Conservation (phyloP, 2,113 vertebrate genomes). For the Forbesichthys papilliferus region DNA sequence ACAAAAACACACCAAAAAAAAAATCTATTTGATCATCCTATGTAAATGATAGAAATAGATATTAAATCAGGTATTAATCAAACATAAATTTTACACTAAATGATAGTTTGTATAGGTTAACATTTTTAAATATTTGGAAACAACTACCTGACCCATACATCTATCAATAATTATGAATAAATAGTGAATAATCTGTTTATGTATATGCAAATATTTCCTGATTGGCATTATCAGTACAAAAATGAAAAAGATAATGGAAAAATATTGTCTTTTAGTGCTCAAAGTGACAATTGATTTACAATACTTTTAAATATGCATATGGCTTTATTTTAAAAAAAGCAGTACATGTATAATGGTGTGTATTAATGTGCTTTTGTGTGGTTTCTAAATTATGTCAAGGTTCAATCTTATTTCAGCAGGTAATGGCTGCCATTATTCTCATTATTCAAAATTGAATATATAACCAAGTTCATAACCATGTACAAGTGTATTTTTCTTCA, state of each 20-base stretch:
- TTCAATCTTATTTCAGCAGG: background rate
- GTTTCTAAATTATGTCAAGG: background rate
- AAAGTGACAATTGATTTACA: background rate
- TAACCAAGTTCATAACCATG: background rate
- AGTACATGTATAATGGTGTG: slow-evolving; percentile 37
- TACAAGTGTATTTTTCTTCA: background rate
- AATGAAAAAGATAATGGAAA: background rate
- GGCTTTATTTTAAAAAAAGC: slow-evolving; percentile 27
- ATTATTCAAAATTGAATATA: background rate
- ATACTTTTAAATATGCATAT: slow-evolving; percentile 8
- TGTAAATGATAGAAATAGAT: no score
- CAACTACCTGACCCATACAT: slow-evolving; percentile 57
- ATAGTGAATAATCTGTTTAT: slow-evolving; percentile 26
- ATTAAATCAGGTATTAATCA: no score
- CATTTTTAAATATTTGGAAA: slow-evolving; percentile 29
- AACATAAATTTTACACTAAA: slow-evolving; percentile 39
- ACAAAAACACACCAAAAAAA: no score
- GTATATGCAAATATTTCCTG: slow-evolving; percentile 34
- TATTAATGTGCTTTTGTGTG: slow-evolving; percentile 7
- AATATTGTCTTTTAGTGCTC: no score
- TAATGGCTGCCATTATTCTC: background rate
- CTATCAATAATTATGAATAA: slow-evolving; percentile 10
- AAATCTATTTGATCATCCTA: no score
- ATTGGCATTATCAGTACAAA: slow-evolving; percentile 7
- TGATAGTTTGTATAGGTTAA: slow-evolving; percentile 24